Conservation (phyloP, 2,113 vertebrate species). For the Corythoichthys intestinalis region DNA sequence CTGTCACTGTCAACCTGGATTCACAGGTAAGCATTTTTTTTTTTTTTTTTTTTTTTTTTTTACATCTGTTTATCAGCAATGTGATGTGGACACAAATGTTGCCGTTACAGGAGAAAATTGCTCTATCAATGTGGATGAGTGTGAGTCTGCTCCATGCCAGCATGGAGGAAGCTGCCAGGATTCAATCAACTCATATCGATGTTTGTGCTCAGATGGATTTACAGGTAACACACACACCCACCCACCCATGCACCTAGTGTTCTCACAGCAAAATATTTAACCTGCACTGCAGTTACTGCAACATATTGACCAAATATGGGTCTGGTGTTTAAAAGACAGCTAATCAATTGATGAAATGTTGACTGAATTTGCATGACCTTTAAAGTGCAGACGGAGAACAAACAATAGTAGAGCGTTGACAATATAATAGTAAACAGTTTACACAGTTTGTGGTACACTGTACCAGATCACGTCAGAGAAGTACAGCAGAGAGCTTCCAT, state of each 20-base stretch:
- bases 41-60: background rate
- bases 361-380: no score
- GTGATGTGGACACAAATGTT: background rate
- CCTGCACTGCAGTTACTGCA: background rate
- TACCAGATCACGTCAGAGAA: background rate
- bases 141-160: slow-evolving; percentile 79
- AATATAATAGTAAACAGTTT: background rate
- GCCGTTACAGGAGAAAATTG: slow-evolving; percentile 80
- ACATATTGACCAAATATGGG: background rate
- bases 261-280: no score
- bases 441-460: background rate
- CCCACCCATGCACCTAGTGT: no score
- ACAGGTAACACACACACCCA: slow-evolving; percentile 72
- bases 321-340: background rate
- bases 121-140: slow-evolving; percentile 81
- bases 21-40: slow-evolving; percentile 69
- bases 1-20: slow-evolving; percentile 83
- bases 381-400: no score
- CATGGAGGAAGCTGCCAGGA: slow-evolving; percentile 82
- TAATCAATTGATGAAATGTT: background rate
- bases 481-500: background rate
- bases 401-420: no score
- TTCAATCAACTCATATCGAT: slow-evolving; percentile 77
- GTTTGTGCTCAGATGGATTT: slow-evolving; percentile 80
- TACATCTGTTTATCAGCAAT: background rate